phyloP scores from a whole-genome alignment of 35 echinoderm and acorn worm genomes.

The Holothuria glaberrima region DNA sequence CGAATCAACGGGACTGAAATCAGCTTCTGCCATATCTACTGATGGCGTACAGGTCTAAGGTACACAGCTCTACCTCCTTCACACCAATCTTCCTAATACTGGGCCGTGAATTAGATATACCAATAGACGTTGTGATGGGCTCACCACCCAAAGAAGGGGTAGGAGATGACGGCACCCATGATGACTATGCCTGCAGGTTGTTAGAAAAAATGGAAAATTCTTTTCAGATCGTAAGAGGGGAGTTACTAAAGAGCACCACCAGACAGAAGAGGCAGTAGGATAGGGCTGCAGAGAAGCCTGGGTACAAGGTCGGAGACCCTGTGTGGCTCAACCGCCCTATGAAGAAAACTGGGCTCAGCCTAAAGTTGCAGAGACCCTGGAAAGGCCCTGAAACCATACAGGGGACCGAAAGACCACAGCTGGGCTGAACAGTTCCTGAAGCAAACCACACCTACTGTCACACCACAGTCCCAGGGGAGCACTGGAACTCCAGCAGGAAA shows the following conservation, averaged over 20 bases:
- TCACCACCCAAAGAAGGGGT: neutral
- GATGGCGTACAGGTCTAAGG: too few relatives aligned
- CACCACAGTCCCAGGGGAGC: too few relatives aligned
- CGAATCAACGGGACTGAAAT: constrained; percentile 43
- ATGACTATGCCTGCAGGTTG: neutral
- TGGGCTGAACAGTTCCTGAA: neutral
- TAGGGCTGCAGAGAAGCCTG: neutral
- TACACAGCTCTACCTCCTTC: constrained; percentile 2
- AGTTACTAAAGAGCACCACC: neutral
- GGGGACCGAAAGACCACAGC: neutral
- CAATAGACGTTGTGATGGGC: neutral
- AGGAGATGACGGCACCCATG: neutral
- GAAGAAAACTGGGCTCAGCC: neutral
- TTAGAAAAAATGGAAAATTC: neutral
- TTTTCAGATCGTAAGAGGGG: too few relatives aligned
- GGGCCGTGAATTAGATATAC: neutral
- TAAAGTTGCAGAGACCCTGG: neutral
- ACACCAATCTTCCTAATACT: constrained; percentile 52
- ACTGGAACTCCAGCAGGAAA: neutral
- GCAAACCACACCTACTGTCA: too few relatives aligned
- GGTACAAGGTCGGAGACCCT: too few relatives aligned
- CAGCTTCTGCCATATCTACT: constrained; percentile 15
- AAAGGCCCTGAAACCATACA: neutral
- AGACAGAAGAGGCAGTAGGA: neutral
- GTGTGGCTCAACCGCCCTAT: neutral